phyloP scores from a whole-genome alignment of 2,797 vertebrate genomes.

The Acipenser oxyrinchus region DNA sequence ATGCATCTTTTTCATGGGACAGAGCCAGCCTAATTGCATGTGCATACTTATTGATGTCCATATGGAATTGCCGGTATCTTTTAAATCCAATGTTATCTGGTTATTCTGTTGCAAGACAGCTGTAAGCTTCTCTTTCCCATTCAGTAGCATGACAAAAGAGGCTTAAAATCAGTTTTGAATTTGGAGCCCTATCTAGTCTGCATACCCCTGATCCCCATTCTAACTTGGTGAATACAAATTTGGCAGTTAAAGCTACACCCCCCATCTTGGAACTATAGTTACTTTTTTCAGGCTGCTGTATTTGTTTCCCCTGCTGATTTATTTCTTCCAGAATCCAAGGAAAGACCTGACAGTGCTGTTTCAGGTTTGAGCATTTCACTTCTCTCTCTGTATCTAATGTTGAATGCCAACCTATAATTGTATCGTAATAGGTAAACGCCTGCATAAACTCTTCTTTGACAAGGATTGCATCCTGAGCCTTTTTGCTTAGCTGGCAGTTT shows the following conservation, averaged over 20 bases:
- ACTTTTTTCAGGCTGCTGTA: slow-evolving; percentile 51
- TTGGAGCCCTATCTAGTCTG: slow-evolving; percentile 50
- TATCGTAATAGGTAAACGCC: slow-evolving; percentile 22
- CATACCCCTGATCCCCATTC: slow-evolving; percentile 46
- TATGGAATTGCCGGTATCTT: neutral
- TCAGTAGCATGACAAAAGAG: slow-evolving; percentile 58
- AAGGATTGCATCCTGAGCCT: slow-evolving; percentile 43
- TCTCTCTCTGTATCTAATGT: slow-evolving; percentile 19
- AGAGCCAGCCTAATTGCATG: too few relatives aligned
- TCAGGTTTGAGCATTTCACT: slow-evolving; percentile 26
- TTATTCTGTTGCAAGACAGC: slow-evolving; percentile 70
- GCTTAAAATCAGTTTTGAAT: slow-evolving; percentile 61
- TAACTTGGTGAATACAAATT: slow-evolving; percentile 54
- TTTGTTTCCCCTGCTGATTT: slow-evolving; percentile 48
- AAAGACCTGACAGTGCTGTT: slow-evolving; percentile 42
- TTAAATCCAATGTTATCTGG: slow-evolving; percentile 30
- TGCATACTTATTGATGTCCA: neutral
- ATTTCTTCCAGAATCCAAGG: slow-evolving; percentile 39
- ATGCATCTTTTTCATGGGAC: too few relatives aligned
- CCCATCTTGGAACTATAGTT: slow-evolving; percentile 44
- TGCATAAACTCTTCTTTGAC: slow-evolving; percentile 40
- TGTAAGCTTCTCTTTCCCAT: slow-evolving; percentile 54
- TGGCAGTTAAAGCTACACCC: slow-evolving; percentile 50
- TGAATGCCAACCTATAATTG: slow-evolving; percentile 24
- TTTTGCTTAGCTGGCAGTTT: slow-evolving; percentile 36